Evolutionary conservation across 2,888 invertebrate genomes (phyloP).

Genomic region (Chalcis sispes): DNA sequence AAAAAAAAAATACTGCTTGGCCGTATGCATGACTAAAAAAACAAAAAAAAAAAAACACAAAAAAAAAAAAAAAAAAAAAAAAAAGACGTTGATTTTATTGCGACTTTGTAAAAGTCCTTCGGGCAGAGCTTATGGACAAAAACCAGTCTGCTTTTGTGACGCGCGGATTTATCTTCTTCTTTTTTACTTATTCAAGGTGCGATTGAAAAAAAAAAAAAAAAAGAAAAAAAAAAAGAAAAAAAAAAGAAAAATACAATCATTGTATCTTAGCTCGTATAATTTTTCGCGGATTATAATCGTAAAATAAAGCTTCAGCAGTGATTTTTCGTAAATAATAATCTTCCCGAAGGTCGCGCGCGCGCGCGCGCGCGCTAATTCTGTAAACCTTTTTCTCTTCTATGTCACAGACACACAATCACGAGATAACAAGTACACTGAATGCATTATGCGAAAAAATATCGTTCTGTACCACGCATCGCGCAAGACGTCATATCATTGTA

Average conservation of each 20-base stretch:
- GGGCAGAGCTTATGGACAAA: constrained; percentile 30
- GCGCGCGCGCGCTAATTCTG: constrained; percentile 28
- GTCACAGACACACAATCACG: constrained; percentile 47
- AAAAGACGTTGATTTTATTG: constrained; percentile 39
- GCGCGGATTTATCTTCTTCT: constrained; percentile 30
- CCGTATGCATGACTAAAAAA: constrained; percentile 37
- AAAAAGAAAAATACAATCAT: neutral
- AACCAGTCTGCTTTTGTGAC: constrained; percentile 40
- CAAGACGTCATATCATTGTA: constrained; percentile 55
- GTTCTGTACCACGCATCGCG: constrained; percentile 45
- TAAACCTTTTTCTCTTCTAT: constrained; percentile 42
- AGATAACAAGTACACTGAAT: constrained; percentile 20
- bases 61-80: constrained; percentile 38
- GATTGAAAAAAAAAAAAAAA: constrained; percentile 14
- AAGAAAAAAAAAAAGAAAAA: no score
- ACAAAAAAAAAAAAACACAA: constrained; percentile 39
- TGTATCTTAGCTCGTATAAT: neutral
- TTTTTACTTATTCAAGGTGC: constrained; percentile 27
- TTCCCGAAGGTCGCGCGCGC: constrained; percentile 39
- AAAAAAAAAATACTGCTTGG: constrained; percentile 43
- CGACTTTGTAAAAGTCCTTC: constrained; percentile 42
- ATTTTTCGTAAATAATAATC: constrained; percentile 24
- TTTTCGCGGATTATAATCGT: no score
- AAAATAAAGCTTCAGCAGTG: no score
- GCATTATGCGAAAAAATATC: constrained; percentile 40